phyloP scores from a whole-genome alignment of 64 coral and sea anemone species.

The Stylophora pistillata region DNA sequence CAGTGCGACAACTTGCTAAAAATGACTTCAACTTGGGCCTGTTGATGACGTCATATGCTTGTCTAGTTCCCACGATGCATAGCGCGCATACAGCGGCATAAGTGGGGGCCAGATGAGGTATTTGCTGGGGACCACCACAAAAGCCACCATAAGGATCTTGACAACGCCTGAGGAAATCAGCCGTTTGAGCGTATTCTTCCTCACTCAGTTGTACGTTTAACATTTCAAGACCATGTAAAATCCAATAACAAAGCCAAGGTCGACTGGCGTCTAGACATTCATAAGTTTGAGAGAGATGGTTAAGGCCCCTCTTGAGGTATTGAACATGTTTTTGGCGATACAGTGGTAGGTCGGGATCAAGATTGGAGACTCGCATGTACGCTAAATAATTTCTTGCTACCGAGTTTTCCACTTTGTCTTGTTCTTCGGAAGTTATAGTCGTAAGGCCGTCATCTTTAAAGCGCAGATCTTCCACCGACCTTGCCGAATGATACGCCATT shows the following conservation, averaged over 20 bases:
- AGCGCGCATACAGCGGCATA: conserved; percentile 93
- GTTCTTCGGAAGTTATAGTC: conserved; percentile 85
- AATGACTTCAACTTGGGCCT: conserved; percentile 74
- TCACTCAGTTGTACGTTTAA: conserved; percentile 65
- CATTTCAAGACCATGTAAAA: conserved; percentile 91
- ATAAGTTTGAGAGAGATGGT: conserved; percentile 70
- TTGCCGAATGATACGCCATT: conserved; percentile 91
- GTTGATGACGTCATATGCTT: conserved; percentile 85
- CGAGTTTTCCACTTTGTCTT: conserved; percentile 71
- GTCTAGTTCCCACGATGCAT: conserved; percentile 80
- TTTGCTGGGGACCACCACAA: conserved; percentile 86
- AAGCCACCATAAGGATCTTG: conserved; percentile 89
- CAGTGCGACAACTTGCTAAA: conserved; percentile 71
- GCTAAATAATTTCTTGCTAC: conserved; percentile 74
- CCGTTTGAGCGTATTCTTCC: conserved; percentile 62
- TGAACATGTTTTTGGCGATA: conserved; percentile 73
- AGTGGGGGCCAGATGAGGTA: conserved; percentile 93
- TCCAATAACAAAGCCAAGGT: conserved; percentile 99
- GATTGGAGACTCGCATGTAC: conserved; percentile 57
- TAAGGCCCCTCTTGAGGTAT: conserved; percentile 77
- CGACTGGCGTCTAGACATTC: conserved; percentile 97
- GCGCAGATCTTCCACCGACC: conserved; percentile 56
- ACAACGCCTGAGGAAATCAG: conserved; percentile 85
- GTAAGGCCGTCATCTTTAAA: conserved; percentile 83
- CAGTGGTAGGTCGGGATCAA: conserved; percentile 55